These are phyloP conservation scores for Pyrochroa serraticornis DNA, from an alignment of 2,888 invertebrate genomes.

Conservation along the genomic window DNA sequence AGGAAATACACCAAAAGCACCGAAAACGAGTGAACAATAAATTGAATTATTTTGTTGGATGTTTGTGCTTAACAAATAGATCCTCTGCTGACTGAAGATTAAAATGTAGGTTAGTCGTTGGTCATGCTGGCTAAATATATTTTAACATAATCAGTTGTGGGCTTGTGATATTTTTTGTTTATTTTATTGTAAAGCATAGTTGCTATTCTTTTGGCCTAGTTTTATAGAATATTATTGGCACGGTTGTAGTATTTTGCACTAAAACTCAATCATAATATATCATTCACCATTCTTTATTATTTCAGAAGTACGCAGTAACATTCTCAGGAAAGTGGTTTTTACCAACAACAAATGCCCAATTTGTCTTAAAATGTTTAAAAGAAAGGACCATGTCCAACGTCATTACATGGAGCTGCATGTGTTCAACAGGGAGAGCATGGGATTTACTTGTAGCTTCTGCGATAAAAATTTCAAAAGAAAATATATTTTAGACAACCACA, in stretches of 20 bases:
- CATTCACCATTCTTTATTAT: conserved; percentile 10
- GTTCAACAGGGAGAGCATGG: conserved; percentile 29
- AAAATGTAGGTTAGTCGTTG: not conserved
- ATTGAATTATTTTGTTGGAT: too few relatives aligned
- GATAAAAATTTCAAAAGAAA: conserved; percentile 43
- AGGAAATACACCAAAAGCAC: too few relatives aligned
- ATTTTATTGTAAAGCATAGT: not conserved
- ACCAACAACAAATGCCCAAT: conserved; percentile 42
- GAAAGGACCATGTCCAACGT: conserved; percentile 45
- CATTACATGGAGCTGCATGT: conserved; percentile 37
- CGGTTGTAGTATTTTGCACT: too few relatives aligned
- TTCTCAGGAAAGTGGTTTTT: conserved; percentile 36
- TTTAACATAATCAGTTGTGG: too few relatives aligned
- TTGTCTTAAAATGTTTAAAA: conserved; percentile 46
- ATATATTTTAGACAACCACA: conserved; percentile 46
- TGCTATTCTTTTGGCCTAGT: not conserved
- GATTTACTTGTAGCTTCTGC: conserved; percentile 41
- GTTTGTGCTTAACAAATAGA: too few relatives aligned
- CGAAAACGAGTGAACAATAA: too few relatives aligned
- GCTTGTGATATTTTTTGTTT: too few relatives aligned
- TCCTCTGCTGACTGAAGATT: not conserved
- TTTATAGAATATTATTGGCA: not conserved
- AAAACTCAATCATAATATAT: not conserved
- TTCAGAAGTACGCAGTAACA: conserved; percentile 28
- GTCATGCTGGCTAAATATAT: not conserved